These are phyloP conservation scores for Bufo gargarizans DNA, from an alignment of 2,113 vertebrate species.

Conservation along the genomic window DNA sequence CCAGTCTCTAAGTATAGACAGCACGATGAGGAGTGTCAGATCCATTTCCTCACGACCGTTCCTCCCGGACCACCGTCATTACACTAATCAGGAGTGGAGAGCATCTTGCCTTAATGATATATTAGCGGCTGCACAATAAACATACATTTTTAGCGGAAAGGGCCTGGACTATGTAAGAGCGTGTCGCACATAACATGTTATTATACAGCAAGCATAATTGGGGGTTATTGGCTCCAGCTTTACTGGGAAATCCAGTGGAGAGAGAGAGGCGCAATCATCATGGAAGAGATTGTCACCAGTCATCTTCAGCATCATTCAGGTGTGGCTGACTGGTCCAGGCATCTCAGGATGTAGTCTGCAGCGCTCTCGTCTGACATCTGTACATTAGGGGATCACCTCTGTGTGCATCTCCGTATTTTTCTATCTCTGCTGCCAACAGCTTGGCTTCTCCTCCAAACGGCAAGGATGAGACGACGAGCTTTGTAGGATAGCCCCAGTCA, in stretches of 20 bases:
- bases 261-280: slow-evolving; percentile 1
- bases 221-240: slow-evolving; percentile 9
- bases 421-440: neutral
- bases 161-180: slow-evolving; percentile 9
- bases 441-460: neutral
- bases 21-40: neutral
- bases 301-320: neutral
- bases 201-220: slow-evolving; percentile 18
- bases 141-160: neutral
- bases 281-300: neutral
- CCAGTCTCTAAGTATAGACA: neutral
- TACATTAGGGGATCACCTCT: too few species aligned
- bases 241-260: slow-evolving; percentile 8
- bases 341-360: neutral
- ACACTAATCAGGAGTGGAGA: neutral
- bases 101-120: neutral
- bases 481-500: slow-evolving; percentile 50
- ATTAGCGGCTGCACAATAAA: slow-evolving; percentile 1
- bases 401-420: neutral
- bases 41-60: neutral
- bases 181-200: slow-evolving; percentile 32
- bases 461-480: slow-evolving; percentile 31
- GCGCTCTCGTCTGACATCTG: neutral
- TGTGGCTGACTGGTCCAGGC: neutral
- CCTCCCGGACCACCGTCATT: neutral